Evolutionary conservation across 1,140 invertebrate genomes (phyloP).

Genomic region (Brachionus koreanus): DNA sequence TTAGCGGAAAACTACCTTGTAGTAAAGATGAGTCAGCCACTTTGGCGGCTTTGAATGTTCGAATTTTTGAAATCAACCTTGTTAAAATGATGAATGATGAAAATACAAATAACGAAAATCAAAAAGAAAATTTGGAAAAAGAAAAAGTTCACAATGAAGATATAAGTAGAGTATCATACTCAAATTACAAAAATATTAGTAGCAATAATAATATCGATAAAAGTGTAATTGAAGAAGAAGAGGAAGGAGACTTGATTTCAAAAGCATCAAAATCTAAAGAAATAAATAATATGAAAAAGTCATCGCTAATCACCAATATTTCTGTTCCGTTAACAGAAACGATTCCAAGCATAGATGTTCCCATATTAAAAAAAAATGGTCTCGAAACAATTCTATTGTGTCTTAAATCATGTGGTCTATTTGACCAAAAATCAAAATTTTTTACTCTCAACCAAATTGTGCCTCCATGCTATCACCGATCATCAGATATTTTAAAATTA

Average conservation of each 20-base stretch:
- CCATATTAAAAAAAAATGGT: neutral
- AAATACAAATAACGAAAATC: neutral
- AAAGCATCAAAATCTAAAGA: neutral
- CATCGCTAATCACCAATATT: neutral
- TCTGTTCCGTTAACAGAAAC: neutral
- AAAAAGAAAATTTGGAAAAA: constrained; percentile 18
- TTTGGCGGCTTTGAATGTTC: constrained; percentile 67
- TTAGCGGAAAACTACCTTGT: constrained; percentile 66
- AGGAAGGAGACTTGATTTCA: neutral
- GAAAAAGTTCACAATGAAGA: neutral
- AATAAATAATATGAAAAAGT: neutral
- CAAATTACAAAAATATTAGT: neutral
- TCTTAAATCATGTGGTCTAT: neutral
- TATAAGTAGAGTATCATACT: constrained; percentile 9
- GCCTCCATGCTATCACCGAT: constrained; percentile 11
- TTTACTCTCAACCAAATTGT: neutral
- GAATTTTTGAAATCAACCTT: constrained; percentile 65
- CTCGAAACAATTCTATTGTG: neutral
- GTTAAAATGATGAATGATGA: constrained; percentile 45
- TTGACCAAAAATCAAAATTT: neutral
- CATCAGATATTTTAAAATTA: neutral
- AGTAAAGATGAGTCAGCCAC: constrained; percentile 69
- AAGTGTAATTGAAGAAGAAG: constrained; percentile 3
- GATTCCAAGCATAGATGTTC: neutral
- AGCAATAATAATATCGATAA: neutral